Base-by-base conservation (phyloP, 1,140 invertebrate genomes). In the Homarus americanus region DNA sequence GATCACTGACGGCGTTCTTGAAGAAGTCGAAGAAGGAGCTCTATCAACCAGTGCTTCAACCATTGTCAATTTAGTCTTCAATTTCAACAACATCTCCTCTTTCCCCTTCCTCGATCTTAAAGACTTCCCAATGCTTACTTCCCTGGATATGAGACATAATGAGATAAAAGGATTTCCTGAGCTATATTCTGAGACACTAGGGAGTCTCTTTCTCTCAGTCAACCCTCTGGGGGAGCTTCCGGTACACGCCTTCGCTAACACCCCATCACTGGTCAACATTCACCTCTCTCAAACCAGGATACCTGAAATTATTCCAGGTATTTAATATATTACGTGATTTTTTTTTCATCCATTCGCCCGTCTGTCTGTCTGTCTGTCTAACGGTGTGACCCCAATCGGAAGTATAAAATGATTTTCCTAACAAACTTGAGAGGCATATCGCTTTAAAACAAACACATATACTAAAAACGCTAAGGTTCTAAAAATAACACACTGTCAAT, bases 1-100 rank as follows among this genome's bases (percentile, higher is more conserved):
- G 38, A 69, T 84, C 38, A 69, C 82, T 15, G 38, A 84, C 34
- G 82, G 82, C 4, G 58, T 41, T 36, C 58, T 84, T 24, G 63
- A 66, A n/a, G 34, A 40, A 17, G 32, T 84, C 5, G 17, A 84
- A 41, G 63, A 84, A 1, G 63, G 20, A 0, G 82, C 82, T 4
- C 63, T 84, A 1, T 72, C 63, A 12, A 1, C 10, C 32, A 84
- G 82, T 15, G 20, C 20, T 63, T 69, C 63, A 15, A 84, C 58
- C 17, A 20, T 32, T 0, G 12, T 24, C 0, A 5, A 20, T 15
- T 32, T 84, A 9, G 34, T 69, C 1, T 69, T 84, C 12, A 66
- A 84, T 15, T 20, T 36, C 10, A 84, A 84, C 36, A 72, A 69
- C 9, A 28, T 84, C 34, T 69, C 63, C 36, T 1, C 20, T 7